A percentile compares a stretch with the other conserved stretches of the same genome.
Evolutionary conservation across 2,888 invertebrate species (phyloP).

Genomic region (Patella caerulea): DNA sequence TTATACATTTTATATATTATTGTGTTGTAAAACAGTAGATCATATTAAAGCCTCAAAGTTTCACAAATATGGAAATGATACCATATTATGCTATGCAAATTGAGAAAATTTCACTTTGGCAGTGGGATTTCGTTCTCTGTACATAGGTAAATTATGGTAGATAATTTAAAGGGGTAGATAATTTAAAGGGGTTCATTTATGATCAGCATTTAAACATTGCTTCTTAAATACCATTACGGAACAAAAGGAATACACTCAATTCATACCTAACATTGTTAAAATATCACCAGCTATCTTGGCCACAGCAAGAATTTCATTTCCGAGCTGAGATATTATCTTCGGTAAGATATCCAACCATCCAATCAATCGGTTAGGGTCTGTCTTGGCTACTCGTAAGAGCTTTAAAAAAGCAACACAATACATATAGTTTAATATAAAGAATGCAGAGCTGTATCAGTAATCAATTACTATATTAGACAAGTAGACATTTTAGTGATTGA

Average conservation of each 20-base stretch:
- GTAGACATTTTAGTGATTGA: no score
- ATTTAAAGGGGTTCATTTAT: no score
- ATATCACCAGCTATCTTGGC: constrained; percentile 77
- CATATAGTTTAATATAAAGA: no score
- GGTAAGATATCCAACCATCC: constrained; percentile 75
- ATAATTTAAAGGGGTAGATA: no score
- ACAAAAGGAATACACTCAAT: not conserved
- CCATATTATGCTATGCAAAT: not conserved
- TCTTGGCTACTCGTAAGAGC: constrained; percentile 58
- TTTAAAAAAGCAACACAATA: constrained; percentile 27
- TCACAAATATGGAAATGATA: not conserved
- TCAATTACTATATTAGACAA: no score
- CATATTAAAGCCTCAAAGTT: no score
- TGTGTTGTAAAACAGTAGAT: no score
- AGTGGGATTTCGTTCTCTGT: no score
- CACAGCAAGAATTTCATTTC: constrained; percentile 77
- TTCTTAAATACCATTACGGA: not conserved
- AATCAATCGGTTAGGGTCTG: constrained; percentile 72
- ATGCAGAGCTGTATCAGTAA: no score
- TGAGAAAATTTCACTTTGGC: not conserved
- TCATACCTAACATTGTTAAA: constrained; percentile 73
- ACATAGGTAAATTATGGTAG: not conserved
- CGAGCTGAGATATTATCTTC: constrained; percentile 76
- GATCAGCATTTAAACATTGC: not conserved
- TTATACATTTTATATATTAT: no score